Base-by-base conservation (phyloP, 2,113 vertebrate genomes). In the Phycodurus eques region DNA sequence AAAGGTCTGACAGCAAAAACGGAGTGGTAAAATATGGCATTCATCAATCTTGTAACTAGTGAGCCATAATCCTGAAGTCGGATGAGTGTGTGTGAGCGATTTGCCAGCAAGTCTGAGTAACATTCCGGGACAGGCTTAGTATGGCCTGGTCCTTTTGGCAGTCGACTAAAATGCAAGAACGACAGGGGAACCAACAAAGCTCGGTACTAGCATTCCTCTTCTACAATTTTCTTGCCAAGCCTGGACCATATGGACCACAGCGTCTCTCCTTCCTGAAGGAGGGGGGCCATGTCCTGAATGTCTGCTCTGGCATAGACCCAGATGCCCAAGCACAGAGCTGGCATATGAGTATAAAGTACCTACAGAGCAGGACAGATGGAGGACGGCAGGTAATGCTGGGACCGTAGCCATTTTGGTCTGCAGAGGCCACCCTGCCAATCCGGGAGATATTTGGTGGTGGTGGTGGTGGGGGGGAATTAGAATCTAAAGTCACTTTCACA, bases 171-270 rank as follows among this genome's bases (percentile, higher is more conserved):
- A 80, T 17, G 35, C 27, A 51, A 70, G 62, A 68, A 61, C 71
- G 72, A 56, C 78, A 80, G 65, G 68, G 79, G 67, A 78, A 82
- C 79, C 66, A 72, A 71, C 71, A 76, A 57, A 74, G 69, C 57
- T 68, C 12, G 19, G 65, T 77, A 83, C 78, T 65, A 77, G 70
- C 57, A 71, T 39, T 62, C 70, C 61, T 46, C 54, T 43, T 47
- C 19, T 8, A 43, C 73, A 49, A 17, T 27, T 33, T 39, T 44
- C 14, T 63, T 80, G 83, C 83, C 84, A 90, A 80, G 44, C 65
- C 53, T 11, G 44, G 60, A 68, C 89, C 92, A 93, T 93, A 92
- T 93, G 92, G 90, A 74, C 71, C 90, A 8, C 92, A 91, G 91
- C 43, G 51, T 85, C 78, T 68, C 68, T 85, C 80, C 90, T 92